phyloP scores from a whole-genome alignment of 2,113 vertebrate species.

The Butorides virescens region DNA sequence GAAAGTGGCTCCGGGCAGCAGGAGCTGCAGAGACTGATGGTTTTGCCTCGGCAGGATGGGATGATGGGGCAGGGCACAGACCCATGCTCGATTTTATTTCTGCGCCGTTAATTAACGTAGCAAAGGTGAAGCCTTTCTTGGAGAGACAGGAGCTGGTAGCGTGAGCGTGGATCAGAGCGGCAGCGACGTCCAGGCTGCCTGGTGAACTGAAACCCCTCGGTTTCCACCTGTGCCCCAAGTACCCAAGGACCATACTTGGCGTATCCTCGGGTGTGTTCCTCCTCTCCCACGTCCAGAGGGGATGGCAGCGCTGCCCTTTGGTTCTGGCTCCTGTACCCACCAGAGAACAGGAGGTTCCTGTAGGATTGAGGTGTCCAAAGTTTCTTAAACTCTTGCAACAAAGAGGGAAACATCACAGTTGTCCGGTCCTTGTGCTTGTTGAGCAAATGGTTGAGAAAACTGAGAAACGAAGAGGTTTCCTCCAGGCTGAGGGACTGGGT shows the following conservation, averaged over 20 bases:
- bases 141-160: rapidly evolving
- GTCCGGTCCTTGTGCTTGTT: neutral
- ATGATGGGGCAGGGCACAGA: neutral
- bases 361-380: neutral
- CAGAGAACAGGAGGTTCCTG: neutral
- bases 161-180: neutral
- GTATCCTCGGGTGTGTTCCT: neutral
- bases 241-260: neutral
- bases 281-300: neutral
- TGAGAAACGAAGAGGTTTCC: neutral
- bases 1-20: neutral
- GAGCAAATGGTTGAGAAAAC: neutral
- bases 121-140: neutral
- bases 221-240: neutral
- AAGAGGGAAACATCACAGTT: neutral
- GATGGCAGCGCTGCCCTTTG: neutral
- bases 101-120: neutral
- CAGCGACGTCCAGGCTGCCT: neutral
- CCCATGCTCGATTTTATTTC: rapidly evolving
- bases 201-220: neutral
- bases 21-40: neutral
- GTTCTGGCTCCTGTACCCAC: neutral
- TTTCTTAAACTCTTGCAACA: neutral
- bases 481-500: neutral
- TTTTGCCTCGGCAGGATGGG: neutral